These are phyloP conservation scores for Isoperla grammatica DNA, from an alignment of 2,888 invertebrate species.

Conservation along the genomic window DNA sequence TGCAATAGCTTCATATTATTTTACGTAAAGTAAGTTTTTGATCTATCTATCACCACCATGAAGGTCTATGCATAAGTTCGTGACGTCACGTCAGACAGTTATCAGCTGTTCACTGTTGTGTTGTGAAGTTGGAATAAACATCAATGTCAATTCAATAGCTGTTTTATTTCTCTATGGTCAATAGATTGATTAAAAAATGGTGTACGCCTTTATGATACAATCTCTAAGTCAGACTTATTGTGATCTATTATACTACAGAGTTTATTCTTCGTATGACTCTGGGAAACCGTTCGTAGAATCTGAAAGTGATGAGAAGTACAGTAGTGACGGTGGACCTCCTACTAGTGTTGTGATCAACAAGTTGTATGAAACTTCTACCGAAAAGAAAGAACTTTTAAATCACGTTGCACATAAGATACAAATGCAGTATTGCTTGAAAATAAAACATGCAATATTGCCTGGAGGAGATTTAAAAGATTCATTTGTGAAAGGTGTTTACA, in stretches of 20 bases:
- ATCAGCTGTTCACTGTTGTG: no score
- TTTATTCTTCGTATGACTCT: constrained; percentile 20
- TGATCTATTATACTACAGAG: constrained; percentile 26
- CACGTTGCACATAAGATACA: constrained; percentile 22
- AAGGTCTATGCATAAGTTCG: no score
- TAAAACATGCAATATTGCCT: constrained; percentile 22
- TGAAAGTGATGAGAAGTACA: not conserved
- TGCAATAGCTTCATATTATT: no score
- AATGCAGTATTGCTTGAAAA: constrained; percentile 26
- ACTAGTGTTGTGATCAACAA: no score
- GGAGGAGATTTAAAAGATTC: constrained; percentile 15
- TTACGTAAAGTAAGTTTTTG: no score
- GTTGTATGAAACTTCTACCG: constrained; percentile 25
- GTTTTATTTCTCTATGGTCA: not conserved
- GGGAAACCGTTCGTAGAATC: not conserved
- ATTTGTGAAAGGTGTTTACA: constrained; percentile 22
- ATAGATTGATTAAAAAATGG: constrained; percentile 17
- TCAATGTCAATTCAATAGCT: no score
- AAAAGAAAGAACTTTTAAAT: constrained; percentile 24
- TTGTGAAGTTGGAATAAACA: no score
- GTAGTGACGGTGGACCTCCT: no score
- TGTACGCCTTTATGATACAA: constrained; percentile 27
- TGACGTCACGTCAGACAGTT: no score
- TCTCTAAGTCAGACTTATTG: constrained; percentile 19
- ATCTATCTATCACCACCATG: no score